These are phyloP conservation scores for Polietes domitor DNA, from an alignment of 2,888 invertebrate species.

Conservation along the genomic window DNA sequence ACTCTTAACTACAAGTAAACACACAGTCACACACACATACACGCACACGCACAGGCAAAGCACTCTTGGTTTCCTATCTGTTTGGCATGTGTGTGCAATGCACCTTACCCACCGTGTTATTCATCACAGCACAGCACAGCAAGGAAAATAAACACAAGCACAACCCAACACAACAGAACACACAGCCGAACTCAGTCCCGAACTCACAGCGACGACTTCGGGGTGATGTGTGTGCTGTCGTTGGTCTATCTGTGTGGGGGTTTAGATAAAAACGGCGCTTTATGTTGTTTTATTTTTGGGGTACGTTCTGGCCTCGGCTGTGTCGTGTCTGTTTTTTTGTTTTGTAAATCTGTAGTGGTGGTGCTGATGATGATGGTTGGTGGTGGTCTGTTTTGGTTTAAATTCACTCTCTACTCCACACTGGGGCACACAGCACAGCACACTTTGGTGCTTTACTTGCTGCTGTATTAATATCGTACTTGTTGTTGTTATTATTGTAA, in stretches of 20 bases:
- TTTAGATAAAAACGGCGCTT: slow-evolving; percentile 65
- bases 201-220: background rate
- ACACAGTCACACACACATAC: background rate
- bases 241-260: slow-evolving; percentile 53
- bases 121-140: background rate
- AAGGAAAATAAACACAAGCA: slow-evolving; percentile 33
- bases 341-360: slow-evolving; percentile 6
- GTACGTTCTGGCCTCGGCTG: background rate
- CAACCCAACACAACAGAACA: slow-evolving; percentile 4
- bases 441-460: slow-evolving; percentile 1
- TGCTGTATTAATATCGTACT: slow-evolving; percentile 22
- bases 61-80: slow-evolving; percentile 8
- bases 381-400: slow-evolving; percentile 46
- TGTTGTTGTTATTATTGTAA: slow-evolving; percentile 33
- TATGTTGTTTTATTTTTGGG: slow-evolving; percentile 44
- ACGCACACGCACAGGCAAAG: background rate
- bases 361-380: too few species aligned
- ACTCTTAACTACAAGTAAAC: background rate
- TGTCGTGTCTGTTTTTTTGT: background rate
- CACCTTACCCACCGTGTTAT: background rate
- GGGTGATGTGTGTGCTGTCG: slow-evolving; percentile 11
- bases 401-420: background rate
- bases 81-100: background rate
- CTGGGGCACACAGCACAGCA: background rate
- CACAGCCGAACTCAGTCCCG: slow-evolving; percentile 23